Base-by-base conservation (phyloP, 2,797 vertebrate genomes). In the Typhlichthys subterraneus region DNA sequence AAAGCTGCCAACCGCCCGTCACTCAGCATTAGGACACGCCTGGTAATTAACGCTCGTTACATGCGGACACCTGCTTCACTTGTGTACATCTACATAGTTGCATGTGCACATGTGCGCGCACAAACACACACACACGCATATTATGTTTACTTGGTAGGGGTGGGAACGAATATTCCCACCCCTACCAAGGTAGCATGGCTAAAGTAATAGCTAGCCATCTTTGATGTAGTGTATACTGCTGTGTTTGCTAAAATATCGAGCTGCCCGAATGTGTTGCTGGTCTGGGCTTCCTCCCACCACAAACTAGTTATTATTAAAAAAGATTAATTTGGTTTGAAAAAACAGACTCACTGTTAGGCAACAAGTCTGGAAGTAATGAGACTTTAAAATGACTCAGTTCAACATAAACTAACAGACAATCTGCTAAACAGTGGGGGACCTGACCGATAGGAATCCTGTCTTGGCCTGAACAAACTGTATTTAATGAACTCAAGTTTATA, bases 1-100 rank as follows among this genome's bases (percentile, higher is more conserved):
- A 92, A 88, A 84, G 80, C 85, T 83, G 75, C 79, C 85, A 86
- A 89, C 61, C 54, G 72, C 53, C 77, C 77, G 83, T 82, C 82
- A 83, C 17, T 85, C 65, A 68, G 67, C 50, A 83, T 88, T 87
- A 90, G 62, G 19, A 13, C 71, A 79, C 45, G 72, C 72, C 70
- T 67, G 59, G 29, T n/a, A 47, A 29, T 9, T 12, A 13, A 38
- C 5, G 33, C 33, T 7, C 33, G 1, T 38, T 38, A 38, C 33
- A 7, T 38, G 5, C 5, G 1, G 33, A 33, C 31, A 7, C 31
- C 4, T 33, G 31, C 4, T 7, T 33, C 59, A 46, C 19, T 19
- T 12, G 9, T 12, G n/a, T 11, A 17, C 49, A 52, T 48, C 12
- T 31, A 51, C 48, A 15, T 31, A 61, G 31, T 12, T 31, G 51